phyloP scores from a whole-genome alignment of 2,888 invertebrate genomes.

The Acanthosepion pharaonis region DNA sequence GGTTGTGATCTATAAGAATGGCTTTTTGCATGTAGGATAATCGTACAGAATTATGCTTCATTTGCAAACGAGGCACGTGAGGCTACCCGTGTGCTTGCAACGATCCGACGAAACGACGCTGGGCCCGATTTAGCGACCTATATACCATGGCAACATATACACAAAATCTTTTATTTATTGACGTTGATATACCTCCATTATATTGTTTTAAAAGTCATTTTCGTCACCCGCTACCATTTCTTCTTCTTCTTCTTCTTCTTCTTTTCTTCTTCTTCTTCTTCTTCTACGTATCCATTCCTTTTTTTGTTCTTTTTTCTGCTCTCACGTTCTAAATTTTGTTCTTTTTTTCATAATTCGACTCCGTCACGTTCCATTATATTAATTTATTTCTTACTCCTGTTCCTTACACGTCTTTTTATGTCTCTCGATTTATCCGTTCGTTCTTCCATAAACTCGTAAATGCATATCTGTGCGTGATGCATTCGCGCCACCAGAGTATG shows the following conservation, averaged over 20 bases:
- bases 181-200: neutral
- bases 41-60: neutral
- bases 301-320: neutral
- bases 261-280: too few species aligned
- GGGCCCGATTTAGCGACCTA: neutral
- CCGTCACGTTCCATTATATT: too few species aligned
- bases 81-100: neutral
- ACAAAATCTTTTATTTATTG: neutral
- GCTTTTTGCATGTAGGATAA: neutral
- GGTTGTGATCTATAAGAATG: neutral
- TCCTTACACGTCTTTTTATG: neutral
- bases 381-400: too few species aligned
- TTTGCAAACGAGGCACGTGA: neutral
- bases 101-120: neutral
- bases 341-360: too few species aligned
- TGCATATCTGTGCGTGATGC: too few species aligned
- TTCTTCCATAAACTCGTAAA: too few species aligned
- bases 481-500: too few species aligned
- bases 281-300: neutral
- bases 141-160: neutral
- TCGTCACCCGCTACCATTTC: neutral
- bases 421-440: neutral
- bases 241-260: neutral
- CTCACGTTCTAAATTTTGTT: too few species aligned
- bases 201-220: neutral